A percentile compares a stretch with the other conserved stretches of the same genome.
Conservation (phyloP, 2,888 invertebrate genomes). For the Drosophila pseudotalamancana region DNA sequence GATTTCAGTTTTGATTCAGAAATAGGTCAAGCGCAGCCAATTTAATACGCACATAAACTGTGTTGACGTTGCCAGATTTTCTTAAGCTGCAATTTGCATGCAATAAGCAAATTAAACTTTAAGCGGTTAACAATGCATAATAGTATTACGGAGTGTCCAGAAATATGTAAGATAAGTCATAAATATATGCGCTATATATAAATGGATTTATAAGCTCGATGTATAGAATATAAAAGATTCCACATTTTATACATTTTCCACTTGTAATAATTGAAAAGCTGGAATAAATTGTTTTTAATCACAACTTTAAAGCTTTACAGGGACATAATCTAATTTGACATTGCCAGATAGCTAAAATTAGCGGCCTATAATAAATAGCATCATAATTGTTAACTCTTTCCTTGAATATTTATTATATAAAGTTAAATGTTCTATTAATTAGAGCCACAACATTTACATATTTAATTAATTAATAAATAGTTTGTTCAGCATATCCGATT, state of each 20-base stretch:
- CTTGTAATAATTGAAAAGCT: too few relatives aligned
- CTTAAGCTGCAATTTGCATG: background rate
- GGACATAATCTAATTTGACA: background rate
- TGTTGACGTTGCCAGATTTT: conserved; percentile 13
- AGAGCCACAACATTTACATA: background rate
- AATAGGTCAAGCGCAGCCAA: conserved; percentile 7
- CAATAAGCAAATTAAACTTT: conserved; percentile 4
- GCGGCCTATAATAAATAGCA: background rate
- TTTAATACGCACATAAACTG: conserved; percentile 13
- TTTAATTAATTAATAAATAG: conserved; percentile 17
- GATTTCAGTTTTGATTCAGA: background rate
- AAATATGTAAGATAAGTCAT: background rate
- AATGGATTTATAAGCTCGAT: too few relatives aligned
- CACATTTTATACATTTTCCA: too few relatives aligned
- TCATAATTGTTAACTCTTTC: background rate
- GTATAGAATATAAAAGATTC: too few relatives aligned
- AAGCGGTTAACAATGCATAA: background rate
- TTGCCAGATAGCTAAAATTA: background rate
- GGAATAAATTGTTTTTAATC: too few relatives aligned
- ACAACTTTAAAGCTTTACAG: too few relatives aligned
- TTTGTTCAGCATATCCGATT: conserved; percentile 4
- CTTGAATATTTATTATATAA: too few relatives aligned
- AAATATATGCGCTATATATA: too few relatives aligned
- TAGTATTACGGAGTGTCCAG: background rate
- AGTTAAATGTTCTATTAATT: background rate